Base-by-base conservation (phyloP, 2,888 invertebrate species). In the Eupsilia transversa region DNA sequence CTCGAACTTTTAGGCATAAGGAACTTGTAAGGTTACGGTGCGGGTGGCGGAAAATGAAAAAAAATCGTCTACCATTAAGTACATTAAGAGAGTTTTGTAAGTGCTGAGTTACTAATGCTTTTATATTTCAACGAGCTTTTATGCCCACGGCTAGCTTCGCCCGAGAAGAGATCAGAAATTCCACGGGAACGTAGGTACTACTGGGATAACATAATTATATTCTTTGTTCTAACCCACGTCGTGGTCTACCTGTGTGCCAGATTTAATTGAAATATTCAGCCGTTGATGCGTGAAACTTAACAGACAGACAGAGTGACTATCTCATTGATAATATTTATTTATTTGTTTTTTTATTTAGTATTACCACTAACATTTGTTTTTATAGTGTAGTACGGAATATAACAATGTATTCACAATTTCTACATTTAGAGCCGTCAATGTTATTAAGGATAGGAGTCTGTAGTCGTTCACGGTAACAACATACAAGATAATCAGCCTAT, bases 1-100 rank as follows among this genome's bases (percentile, higher is more conserved):
- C 35, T 43, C 27, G 14, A 54, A 74, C 33, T 73, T 73, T 75
- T 57, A 54, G 2, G 12, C 30, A 27, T 20, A 38, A 27, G 27
- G 49, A 49, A 52, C 4, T 74, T 35, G 12, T 52, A 35, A 46
- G 27, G 60, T 23, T 27, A 56, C 56, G 17, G 17, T 56, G 56
- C 30, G 30, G 56, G 14, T 17, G 3, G 17, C 12, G 4, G 17
- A 33, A 3, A 27, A 43, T 17, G 27, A 23, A 54, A 9, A 9
- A 54, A 65, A 9, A n/a, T 54, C 3, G n/a, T 33, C 10, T 33
- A n/a, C 10, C 10, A 10, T 14, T 59, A 12, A 35, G 33, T 23
- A 12, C 3, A 20, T 63, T 12, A 27, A 63, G 12, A 41, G 17
- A 54, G 12, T 54, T 54, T 4, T 14, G 5, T 54, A 14, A 27